Percentiles rank a stretch among this genome's conserved stretches.
Evolutionary conservation across 1,140 invertebrate species (phyloP).

Genomic region (Drosophila nebulosa): DNA sequence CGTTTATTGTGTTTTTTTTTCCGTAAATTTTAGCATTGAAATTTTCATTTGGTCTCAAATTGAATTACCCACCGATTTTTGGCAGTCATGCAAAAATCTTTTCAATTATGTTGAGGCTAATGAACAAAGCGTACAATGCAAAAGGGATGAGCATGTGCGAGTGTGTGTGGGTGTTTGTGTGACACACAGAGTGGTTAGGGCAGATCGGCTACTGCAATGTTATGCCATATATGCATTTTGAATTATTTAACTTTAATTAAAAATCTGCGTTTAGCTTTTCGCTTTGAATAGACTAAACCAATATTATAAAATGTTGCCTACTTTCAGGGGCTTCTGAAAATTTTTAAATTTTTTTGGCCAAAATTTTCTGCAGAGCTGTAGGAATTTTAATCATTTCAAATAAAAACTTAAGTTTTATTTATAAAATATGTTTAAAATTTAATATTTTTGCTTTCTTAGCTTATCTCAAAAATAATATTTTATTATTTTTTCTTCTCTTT

Average conservation of each 20-base stretch:
- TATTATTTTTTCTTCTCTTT: no score
- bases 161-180: background rate
- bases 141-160: background rate
- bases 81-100: constrained; percentile 32
- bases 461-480: no score
- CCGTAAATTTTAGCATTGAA: constrained; percentile 33
- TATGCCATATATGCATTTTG: constrained; percentile 41
- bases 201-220: constrained; percentile 8
- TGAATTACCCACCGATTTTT: constrained; percentile 50
- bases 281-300: no score
- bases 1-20: constrained; percentile 50
- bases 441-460: no score
- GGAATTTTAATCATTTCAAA: no score
- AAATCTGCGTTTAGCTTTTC: constrained; percentile 26
- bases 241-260: constrained; percentile 76
- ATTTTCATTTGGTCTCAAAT: constrained; percentile 47
- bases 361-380: no score
- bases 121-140: constrained; percentile 48
- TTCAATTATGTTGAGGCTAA: constrained; percentile 66
- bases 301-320: constrained; percentile 36
- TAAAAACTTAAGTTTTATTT: no score
- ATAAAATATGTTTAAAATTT: no score
- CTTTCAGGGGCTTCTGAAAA: constrained; percentile 27
- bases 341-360: background rate
- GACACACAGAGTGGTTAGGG: background rate